Percentiles rank a stretch among this genome's conserved stretches.
Conservation (phyloP, 2,888 invertebrate species). For the Odontothrips loti region DNA sequence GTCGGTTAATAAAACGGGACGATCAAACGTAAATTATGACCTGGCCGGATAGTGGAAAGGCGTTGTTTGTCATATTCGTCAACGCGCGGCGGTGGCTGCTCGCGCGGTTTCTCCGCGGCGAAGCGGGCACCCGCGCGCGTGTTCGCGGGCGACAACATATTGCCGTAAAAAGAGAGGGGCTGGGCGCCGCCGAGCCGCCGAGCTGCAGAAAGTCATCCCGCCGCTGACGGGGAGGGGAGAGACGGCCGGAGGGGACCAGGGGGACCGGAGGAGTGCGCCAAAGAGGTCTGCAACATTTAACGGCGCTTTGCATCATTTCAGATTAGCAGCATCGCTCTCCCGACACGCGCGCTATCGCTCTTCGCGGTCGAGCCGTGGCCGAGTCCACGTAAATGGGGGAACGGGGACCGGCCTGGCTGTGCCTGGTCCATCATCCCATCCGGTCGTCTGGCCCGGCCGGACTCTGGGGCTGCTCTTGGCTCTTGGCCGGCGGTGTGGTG, state of each 20-base stretch:
- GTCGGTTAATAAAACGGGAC: no score
- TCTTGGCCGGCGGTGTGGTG: background rate
- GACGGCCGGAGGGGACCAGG: background rate
- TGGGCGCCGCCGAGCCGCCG: no score
- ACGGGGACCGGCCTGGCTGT: no score
- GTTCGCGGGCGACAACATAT: background rate
- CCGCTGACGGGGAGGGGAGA: no score
- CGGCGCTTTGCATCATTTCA: conserved; percentile 22
- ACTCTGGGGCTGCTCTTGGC: background rate
- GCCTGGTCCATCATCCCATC: no score
- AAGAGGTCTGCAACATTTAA: conserved; percentile 24
- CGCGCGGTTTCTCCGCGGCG: background rate
- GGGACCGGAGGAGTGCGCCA: background rate
- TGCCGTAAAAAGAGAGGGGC: background rate
- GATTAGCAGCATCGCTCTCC: background rate
- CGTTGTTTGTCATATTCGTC: background rate
- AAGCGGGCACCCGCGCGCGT: background rate
- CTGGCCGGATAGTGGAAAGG: no score
- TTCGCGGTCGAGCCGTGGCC: background rate
- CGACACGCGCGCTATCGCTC: background rate
- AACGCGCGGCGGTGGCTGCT: background rate
- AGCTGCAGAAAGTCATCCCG: no score
- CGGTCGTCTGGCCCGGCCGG: background rate
- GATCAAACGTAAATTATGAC: no score
- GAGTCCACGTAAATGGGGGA: background rate